Conservation (phyloP, 2,888 invertebrate genomes). For the Rhorus exstirpatorius region DNA sequence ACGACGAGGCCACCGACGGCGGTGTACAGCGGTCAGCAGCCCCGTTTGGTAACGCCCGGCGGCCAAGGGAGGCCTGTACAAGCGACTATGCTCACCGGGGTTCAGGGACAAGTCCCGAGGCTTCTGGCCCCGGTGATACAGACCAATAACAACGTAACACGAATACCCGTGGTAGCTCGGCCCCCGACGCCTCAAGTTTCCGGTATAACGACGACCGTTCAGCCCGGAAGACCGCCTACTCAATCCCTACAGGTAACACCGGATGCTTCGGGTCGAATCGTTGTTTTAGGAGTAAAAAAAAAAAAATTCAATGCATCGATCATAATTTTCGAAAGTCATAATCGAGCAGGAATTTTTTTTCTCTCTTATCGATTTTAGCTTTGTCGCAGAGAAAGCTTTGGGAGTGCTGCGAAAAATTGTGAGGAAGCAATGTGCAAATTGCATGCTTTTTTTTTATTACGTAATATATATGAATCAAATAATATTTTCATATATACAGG, state of each 20-base stretch:
- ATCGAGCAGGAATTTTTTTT: no score
- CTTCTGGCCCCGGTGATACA: slow-evolving; percentile 82
- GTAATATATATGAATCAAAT: no score
- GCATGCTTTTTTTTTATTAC: no score
- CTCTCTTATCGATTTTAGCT: no score
- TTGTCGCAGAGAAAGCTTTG: no score
- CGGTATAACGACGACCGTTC: slow-evolving; percentile 78
- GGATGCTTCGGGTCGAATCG: neutral
- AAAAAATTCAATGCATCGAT: no score
- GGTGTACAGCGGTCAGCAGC: slow-evolving; percentile 80
- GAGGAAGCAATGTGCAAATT: no score
- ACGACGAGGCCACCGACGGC: slow-evolving; percentile 78
- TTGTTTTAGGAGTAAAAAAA: neutral
- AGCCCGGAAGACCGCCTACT: slow-evolving; percentile 77
- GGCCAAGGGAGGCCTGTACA: slow-evolving; percentile 82
- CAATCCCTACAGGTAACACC: slow-evolving; percentile 82
- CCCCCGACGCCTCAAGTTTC: slow-evolving; percentile 80
- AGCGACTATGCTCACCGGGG: slow-evolving; percentile 82
- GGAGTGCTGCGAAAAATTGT: no score
- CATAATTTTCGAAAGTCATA: no score
- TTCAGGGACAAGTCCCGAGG: slow-evolving; percentile 81
- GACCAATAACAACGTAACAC: slow-evolving; percentile 80
- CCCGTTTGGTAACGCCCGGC: slow-evolving; percentile 80
- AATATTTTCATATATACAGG: no score
- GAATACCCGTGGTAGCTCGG: slow-evolving; percentile 81